Percentiles rank a stretch among this genome's conserved stretches.
Conservation (phyloP, 2,888 invertebrate genomes). For the Gandaritis pyraliata region DNA sequence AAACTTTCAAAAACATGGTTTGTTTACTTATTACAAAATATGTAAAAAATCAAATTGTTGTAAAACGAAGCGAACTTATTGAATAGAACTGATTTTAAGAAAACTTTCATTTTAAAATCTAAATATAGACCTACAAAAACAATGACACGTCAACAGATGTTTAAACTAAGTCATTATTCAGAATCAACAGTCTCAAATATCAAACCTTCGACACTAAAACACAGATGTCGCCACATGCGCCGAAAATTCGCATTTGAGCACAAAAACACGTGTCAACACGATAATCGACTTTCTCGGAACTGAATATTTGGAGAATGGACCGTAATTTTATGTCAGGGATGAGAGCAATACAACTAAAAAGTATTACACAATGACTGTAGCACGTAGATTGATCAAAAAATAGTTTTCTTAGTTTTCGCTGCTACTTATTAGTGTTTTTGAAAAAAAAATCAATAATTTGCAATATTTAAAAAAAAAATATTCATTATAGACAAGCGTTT, state of each 20-base stretch:
- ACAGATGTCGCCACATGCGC: slow-evolving; percentile 38
- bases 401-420: no score
- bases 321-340: slow-evolving; percentile 6
- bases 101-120: background rate
- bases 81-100: background rate
- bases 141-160: slow-evolving; percentile 38
- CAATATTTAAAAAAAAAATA: no score
- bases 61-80: no score
- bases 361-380: no score
- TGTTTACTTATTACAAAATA: no score
- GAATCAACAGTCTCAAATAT: slow-evolving; percentile 41
- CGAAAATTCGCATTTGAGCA: slow-evolving; percentile 47
- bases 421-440: no score
- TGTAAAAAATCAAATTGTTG: no score
- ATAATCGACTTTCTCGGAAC: slow-evolving; percentile 77
- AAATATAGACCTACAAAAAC: slow-evolving; percentile 38
- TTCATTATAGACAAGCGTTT: no score
- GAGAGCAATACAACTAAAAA: background rate
- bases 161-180: slow-evolving; percentile 24
- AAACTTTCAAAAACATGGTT: no score
- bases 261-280: slow-evolving; percentile 78
- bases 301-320: slow-evolving; percentile 25
- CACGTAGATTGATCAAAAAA: no score
- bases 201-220: slow-evolving; percentile 29
- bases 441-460: no score